Evolutionary conservation across 2,888 invertebrate genomes (phyloP).

Genomic region (Brachypalpus laphriformis): DNA sequence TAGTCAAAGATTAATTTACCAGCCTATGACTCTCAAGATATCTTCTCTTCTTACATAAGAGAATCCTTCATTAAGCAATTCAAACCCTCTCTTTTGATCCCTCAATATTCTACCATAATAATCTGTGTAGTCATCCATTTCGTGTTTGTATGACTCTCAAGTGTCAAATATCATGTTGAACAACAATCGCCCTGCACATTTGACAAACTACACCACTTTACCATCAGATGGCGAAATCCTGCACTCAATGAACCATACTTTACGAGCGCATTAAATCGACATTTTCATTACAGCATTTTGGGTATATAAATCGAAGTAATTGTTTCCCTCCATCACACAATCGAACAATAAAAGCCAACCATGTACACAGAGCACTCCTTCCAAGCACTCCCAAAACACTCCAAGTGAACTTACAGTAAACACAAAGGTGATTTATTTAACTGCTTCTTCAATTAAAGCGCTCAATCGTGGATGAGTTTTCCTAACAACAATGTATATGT

Average conservation of each 20-base stretch:
- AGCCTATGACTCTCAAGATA: too few relatives aligned
- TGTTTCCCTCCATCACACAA: constrained; percentile 64
- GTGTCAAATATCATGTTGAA: constrained; percentile 64
- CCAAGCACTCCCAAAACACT: constrained; percentile 23
- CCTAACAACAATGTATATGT: background rate
- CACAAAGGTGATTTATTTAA: constrained; percentile 68
- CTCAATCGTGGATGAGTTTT: constrained; percentile 37
- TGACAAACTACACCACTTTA: constrained; percentile 56
- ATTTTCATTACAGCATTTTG: constrained; percentile 67
- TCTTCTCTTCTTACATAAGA: too few relatives aligned
- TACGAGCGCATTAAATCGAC: constrained; percentile 67
- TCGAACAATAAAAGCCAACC: constrained; percentile 40
- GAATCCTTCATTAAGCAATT: too few relatives aligned
- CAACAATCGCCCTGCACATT: constrained; percentile 30
- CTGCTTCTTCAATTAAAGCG: constrained; percentile 63
- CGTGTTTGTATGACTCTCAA: constrained; percentile 21
- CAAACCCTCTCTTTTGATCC: too few relatives aligned
- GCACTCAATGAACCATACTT: constrained; percentile 54
- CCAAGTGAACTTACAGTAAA: constrained; percentile 37
- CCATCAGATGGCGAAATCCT: constrained; percentile 39
- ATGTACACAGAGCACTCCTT: background rate
- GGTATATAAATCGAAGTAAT: constrained; percentile 67
- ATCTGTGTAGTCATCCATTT: constrained; percentile 57
- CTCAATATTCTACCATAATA: too few relatives aligned
- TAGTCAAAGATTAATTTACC: too few relatives aligned